Percentiles rank a stretch among this genome's conserved stretches.
Evolutionary conservation across 23 tunicate genomes (phyloP).

Genomic region (Oikopleura dioica): DNA sequence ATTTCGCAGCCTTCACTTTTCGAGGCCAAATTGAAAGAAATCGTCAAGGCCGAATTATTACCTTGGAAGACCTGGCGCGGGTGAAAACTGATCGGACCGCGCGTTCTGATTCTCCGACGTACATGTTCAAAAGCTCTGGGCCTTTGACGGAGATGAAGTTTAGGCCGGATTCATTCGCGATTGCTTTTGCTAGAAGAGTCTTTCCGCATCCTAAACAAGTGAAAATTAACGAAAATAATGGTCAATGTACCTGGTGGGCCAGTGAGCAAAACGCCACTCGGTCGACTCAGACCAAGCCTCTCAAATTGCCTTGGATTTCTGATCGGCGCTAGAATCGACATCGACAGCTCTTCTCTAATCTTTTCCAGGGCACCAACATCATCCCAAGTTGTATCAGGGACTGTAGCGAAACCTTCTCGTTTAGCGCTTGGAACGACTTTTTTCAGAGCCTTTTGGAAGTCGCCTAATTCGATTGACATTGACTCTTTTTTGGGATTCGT

Average conservation of each 20-base stretch:
- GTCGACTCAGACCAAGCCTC: constrained; percentile 34
- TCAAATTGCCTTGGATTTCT: constrained; percentile 46
- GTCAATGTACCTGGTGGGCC: constrained; percentile 98
- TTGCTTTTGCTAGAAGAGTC: constrained; percentile 65
- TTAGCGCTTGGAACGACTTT: constrained; percentile 54
- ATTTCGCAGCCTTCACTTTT: no score
- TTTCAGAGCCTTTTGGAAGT: constrained; percentile 32
- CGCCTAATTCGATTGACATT: constrained; percentile 26
- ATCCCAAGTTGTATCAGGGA: constrained; percentile 66
- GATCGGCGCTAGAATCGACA: constrained; percentile 52
- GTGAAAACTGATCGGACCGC: constrained; percentile 69
- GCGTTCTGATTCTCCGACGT: constrained; percentile 79
- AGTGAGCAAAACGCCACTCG: constrained; percentile 44
- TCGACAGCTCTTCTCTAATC: constrained; percentile 44
- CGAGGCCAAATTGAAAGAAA: no score
- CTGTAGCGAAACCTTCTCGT: constrained; percentile 76
- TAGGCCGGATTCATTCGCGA: constrained; percentile 74
- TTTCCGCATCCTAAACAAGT: no score
- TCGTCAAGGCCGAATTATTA: no score
- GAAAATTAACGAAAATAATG: no score
- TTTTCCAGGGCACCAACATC: constrained; percentile 62
- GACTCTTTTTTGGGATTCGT: no score
- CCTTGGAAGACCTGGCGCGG: constrained; percentile 48
- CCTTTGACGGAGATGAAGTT: constrained; percentile 73
- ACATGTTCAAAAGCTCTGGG: constrained; percentile 72